Base-by-base conservation (phyloP, 2,797 vertebrate genomes). In the Parauchenoglanis punctatus region DNA sequence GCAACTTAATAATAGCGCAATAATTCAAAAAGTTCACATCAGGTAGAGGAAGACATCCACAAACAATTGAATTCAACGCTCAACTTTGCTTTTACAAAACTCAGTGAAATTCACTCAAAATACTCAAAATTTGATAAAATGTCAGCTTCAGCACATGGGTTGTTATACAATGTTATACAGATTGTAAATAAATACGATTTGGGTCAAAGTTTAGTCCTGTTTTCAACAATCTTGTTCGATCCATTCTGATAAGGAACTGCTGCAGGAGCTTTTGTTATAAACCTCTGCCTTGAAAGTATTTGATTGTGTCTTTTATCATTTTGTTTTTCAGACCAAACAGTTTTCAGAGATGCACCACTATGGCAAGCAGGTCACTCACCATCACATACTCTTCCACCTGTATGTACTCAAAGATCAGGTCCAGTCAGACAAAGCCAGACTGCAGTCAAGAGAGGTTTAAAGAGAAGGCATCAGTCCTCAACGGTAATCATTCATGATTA, bases 401-500 rank as follows among this genome's bases (percentile, higher is more conserved):
- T 46, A 76, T 85, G 23, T 67, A 17, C 25, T 25, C 84, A 67
- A 85, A n/a, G 35, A 54, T 70, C 88, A 56, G 44, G 20, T 58
- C 63, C n/a, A 63, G n/a, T 7, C 61, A 73, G 20, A 56, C 49
- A 54, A 20, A 85, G 70, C 12, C 54, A 83, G 44, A 77, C 77
- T 75, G 46, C 85, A 63, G 13, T 18, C 73, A 85, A 13, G 17
- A 87, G 49, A 31, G 46, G 25, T 78, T 35, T 84, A 52, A 81
- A 65, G 18, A 83, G 76, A 68, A 89, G 67, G 15, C 81, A 0
- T 61, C 88, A 68, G 63, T 83, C 86, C 20, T 90, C 86, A 40
- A 20, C 76, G 89, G 90, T 91, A 91, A 86, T 23, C 6, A n/a
- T 23, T 49, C 54, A 49, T 83, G 4, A 83, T 49, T 52, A 20